phyloP scores from a whole-genome alignment of 2,888 invertebrate species.

The Sarcophaga subvicina region DNA sequence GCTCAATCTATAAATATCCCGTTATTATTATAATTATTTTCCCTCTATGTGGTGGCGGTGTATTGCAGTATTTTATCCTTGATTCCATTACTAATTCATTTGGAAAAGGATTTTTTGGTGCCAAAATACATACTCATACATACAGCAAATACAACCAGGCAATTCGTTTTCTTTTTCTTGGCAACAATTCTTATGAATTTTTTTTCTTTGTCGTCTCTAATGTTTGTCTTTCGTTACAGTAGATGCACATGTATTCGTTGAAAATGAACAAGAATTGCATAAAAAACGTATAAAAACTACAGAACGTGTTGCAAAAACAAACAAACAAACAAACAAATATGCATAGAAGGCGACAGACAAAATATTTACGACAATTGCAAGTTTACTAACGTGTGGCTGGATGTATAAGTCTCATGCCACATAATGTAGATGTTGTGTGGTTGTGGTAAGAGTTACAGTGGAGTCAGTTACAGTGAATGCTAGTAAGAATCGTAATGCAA shows the following conservation, averaged over 20 bases:
- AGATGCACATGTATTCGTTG: too few relatives aligned
- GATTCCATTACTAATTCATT: background rate
- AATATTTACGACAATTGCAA: constrained; percentile 58
- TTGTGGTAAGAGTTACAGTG: constrained; percentile 36
- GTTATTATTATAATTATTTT: too few relatives aligned
- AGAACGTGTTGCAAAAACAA: constrained; percentile 1
- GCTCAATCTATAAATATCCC: too few relatives aligned
- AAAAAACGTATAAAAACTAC: background rate
- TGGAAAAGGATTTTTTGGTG: constrained; percentile 50
- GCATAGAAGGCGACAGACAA: constrained; percentile 19
- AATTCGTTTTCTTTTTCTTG: constrained; percentile 25
- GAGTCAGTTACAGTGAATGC: constrained; percentile 43
- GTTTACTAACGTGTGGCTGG: constrained; percentile 1
- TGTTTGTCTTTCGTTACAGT: constrained; percentile 11
- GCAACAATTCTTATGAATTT: constrained; percentile 46
- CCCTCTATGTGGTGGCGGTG: too few relatives aligned
- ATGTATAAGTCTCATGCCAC: constrained; percentile 1
- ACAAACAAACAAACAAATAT: constrained; percentile 1
- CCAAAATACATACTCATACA: background rate
- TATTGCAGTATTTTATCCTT: background rate
- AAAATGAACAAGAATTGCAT: too few relatives aligned
- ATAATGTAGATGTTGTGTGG: constrained; percentile 44
- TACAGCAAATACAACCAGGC: too few relatives aligned
- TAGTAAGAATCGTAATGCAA: too few relatives aligned
- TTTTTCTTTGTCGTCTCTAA: background rate